A percentile compares a stretch with the other conserved stretches of the same genome.
Conservation (phyloP, 2,113 vertebrate genomes). For the Eretmochelys imbricata region DNA sequence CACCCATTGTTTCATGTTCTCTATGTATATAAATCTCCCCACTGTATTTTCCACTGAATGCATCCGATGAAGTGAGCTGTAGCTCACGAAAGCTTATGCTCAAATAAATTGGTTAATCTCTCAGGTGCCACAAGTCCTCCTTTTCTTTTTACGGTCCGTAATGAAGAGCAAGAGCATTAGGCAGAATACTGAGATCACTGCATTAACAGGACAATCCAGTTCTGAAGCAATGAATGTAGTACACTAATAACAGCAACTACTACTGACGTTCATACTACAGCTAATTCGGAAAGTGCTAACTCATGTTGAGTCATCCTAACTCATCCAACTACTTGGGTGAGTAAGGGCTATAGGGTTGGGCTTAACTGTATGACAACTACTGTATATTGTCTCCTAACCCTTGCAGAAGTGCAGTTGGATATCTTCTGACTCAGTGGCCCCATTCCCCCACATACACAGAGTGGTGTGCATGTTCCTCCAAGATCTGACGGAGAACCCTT, state of each 20-base stretch:
- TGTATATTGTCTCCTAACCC: not conserved
- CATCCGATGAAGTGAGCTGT: too few relatives aligned
- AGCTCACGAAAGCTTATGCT: too few relatives aligned
- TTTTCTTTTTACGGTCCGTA: not conserved
- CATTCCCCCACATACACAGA: not conserved
- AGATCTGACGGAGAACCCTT: not conserved
- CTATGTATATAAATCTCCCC: too few relatives aligned
- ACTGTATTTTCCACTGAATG: too few relatives aligned
- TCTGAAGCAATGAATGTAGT: not conserved
- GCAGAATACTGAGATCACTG: constrained; percentile 3
- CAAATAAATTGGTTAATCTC: too few relatives aligned
- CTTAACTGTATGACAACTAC: not conserved
- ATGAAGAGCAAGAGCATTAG: constrained; percentile 57
- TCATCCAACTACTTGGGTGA: constrained; percentile 26
- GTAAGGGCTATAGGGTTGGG: constrained; percentile 25
- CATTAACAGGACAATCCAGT: constrained; percentile 6
- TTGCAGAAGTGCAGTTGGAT: not conserved
- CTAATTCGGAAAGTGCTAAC: not conserved
- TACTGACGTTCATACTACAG: not conserved
- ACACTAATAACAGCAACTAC: not conserved
- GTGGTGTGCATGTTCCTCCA: not conserved
- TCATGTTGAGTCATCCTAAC: constrained; percentile 2
- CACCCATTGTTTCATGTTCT: too few relatives aligned
- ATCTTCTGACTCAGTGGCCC: not conserved
- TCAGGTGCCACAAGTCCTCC: too few relatives aligned